Conservation (phyloP, 2,113 vertebrate genomes). For the Saguinus imperator region DNA sequence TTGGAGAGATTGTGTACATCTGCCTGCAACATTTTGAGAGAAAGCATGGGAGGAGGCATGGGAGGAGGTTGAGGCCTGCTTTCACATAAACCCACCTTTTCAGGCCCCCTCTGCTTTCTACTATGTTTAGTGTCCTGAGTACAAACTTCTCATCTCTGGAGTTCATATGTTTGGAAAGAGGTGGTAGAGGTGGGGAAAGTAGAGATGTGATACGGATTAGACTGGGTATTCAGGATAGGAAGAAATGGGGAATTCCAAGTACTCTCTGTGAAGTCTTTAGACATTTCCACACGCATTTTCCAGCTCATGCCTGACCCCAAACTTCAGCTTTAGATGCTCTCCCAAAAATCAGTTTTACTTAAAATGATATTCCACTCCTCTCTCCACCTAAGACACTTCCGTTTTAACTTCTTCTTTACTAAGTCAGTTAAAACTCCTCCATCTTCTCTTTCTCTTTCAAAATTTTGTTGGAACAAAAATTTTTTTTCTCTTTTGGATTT, state of each 20-base stretch:
- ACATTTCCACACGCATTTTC: neutral
- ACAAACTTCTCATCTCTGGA: neutral
- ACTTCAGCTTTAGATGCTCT: neutral
- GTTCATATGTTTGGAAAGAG: neutral
- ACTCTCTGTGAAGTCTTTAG: neutral
- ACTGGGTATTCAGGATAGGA: neutral
- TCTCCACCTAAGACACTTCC: neutral
- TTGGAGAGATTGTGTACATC: neutral
- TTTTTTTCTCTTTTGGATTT: neutral
- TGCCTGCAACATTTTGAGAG: too few species aligned
- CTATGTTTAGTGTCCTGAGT: too few species aligned
- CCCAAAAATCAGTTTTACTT: neutral
- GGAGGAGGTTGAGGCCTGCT: neutral
- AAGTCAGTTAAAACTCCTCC: neutral
- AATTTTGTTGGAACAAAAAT: neutral
- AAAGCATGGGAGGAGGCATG: rapidly evolving
- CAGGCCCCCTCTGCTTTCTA: neutral
- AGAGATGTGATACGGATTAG: too few species aligned
- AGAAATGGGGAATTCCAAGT: neutral
- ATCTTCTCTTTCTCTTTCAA: neutral
- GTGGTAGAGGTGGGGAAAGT: neutral
- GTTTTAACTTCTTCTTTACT: neutral
- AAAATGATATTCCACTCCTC: neutral
- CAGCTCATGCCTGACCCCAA: neutral
- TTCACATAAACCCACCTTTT: neutral